These are phyloP conservation scores for Megaceryle alcyon DNA, from an alignment of 2,797 vertebrate species.

Conservation along the genomic window DNA sequence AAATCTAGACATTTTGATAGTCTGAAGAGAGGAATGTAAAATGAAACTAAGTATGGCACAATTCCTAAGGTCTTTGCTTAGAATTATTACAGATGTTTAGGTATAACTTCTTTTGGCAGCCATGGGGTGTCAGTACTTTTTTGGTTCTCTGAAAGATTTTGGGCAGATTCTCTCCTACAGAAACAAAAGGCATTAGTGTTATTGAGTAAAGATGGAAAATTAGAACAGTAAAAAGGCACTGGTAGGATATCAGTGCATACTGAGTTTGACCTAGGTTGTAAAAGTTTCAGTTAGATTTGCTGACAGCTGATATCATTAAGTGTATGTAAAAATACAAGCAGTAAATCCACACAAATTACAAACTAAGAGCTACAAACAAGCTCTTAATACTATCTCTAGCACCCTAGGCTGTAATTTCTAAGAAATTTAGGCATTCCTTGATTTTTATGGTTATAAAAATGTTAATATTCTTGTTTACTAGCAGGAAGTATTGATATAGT, in stretches of 20 bases:
- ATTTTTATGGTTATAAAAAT: not conserved
- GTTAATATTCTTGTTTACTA: not conserved
- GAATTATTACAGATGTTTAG: not conserved
- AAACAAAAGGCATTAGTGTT: not conserved
- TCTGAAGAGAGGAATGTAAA: not conserved
- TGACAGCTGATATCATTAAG: not conserved
- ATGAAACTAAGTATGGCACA: not conserved
- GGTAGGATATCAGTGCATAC: not conserved
- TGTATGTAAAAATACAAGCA: not conserved
- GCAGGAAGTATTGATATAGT: not conserved
- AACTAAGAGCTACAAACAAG: not conserved
- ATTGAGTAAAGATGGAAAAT: not conserved
- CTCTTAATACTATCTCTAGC: not conserved
- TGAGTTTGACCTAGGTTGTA: not conserved
- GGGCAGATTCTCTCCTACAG: not conserved
- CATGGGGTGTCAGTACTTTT: not conserved
- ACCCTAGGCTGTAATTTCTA: not conserved
- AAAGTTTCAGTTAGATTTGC: not conserved
- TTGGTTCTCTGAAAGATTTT: not conserved
- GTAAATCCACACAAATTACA: not conserved
- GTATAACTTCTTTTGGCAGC: not conserved
- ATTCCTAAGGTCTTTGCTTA: not conserved
- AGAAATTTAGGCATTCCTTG: not conserved
- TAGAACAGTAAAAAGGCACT: not conserved
- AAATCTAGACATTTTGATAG: not conserved